phyloP scores from a whole-genome alignment of 2,888 invertebrate species.

The Aphodius granarius region DNA sequence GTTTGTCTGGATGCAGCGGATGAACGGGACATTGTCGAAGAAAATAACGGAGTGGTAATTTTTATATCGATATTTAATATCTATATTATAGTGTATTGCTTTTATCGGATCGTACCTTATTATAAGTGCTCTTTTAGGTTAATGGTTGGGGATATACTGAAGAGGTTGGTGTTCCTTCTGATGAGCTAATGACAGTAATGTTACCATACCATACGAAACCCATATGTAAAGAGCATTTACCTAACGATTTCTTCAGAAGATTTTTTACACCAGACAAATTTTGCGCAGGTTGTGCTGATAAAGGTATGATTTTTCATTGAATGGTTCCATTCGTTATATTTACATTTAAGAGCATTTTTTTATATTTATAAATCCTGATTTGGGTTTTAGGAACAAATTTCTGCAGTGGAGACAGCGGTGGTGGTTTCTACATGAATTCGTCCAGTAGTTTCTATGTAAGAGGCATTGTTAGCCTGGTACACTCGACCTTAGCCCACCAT shows the following conservation, averaged over 20 bases:
- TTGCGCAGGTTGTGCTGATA: slow-evolving; percentile 32
- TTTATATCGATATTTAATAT: too few species aligned
- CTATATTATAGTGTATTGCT: slow-evolving; percentile 22
- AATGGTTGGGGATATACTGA: slow-evolving; percentile 45
- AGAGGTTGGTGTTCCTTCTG: slow-evolving; percentile 35
- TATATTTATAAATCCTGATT: neutral
- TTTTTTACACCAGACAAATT: slow-evolving; percentile 33
- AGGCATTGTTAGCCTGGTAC: too few species aligned
- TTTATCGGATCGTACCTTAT: too few species aligned
- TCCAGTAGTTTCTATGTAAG: too few species aligned
- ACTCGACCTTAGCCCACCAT: too few species aligned
- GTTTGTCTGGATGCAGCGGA: slow-evolving; percentile 42
- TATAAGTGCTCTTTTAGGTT: slow-evolving; percentile 47
- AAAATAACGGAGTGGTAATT: slow-evolving; percentile 35
- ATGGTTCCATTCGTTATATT: too few species aligned
- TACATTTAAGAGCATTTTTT: too few species aligned
- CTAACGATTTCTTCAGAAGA: slow-evolving; percentile 21
- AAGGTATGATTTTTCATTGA: slow-evolving; percentile 24
- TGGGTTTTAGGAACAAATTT: slow-evolving; percentile 49
- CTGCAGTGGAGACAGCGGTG: slow-evolving; percentile 56
- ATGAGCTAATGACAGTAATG: slow-evolving; percentile 32
- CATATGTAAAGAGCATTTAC: slow-evolving; percentile 26
- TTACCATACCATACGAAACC: slow-evolving; percentile 27
- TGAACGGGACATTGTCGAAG: slow-evolving; percentile 22
- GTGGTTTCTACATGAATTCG: slow-evolving; percentile 48